Percentiles rank a stretch among this genome's conserved stretches.
Conservation (phyloP, 2,797 vertebrate species). For the Hybognathus amarus region DNA sequence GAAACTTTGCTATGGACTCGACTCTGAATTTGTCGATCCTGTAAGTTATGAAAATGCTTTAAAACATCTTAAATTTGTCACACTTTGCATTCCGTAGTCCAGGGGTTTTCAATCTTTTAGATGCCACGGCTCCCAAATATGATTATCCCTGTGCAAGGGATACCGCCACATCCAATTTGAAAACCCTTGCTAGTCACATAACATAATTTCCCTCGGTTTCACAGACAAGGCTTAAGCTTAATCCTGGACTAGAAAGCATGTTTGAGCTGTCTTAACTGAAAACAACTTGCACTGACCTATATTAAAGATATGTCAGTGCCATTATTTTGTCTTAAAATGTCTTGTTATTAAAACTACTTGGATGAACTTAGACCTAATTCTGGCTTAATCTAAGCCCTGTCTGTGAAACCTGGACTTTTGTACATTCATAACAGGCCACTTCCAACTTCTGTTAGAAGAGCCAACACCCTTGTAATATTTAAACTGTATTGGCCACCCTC, state of each 20-base stretch:
- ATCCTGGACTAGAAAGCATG: no score
- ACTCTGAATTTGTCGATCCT: conserved; percentile 95
- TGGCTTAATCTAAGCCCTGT: no score
- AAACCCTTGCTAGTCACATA: neutral
- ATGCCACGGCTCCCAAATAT: neutral
- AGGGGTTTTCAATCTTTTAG: neutral
- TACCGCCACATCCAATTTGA: neutral
- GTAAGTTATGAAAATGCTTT: conserved; percentile 63
- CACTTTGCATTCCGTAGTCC: neutral
- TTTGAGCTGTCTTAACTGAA: no score
- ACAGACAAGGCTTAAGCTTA: no score
- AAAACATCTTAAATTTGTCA: neutral
- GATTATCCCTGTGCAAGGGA: neutral
- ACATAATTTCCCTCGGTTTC: no score
- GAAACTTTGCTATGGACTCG: conserved; percentile 97
- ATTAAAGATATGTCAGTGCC: no score
- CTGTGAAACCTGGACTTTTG: no score
- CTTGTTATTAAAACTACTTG: no score
- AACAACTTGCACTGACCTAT: no score
- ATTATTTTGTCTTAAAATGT: no score
- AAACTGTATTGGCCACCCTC: neutral
- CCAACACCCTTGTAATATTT: neutral
- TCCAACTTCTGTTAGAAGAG: neutral
- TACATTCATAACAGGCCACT: neutral
- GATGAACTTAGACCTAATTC: no score